Conservation (phyloP, 2,113 vertebrate genomes). For the Grallaria varia region DNA sequence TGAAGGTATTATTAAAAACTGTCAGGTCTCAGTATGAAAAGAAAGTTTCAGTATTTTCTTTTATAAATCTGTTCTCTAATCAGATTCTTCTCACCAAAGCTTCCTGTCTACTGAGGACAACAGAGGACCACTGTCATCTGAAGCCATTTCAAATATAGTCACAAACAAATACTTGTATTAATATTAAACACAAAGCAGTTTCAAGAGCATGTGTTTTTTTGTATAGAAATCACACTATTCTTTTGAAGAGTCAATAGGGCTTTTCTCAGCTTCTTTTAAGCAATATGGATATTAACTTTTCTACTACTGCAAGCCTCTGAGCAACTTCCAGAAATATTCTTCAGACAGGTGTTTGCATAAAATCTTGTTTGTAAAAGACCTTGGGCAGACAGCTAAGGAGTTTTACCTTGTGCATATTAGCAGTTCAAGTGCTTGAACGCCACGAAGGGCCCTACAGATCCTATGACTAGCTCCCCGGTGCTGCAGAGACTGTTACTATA, state of each 20-base stretch:
- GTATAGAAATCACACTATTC: neutral
- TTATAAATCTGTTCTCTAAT: neutral
- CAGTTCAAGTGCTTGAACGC: neutral
- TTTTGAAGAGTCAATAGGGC: conserved; percentile 32
- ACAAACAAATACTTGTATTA: conserved; percentile 51
- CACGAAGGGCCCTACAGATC: neutral
- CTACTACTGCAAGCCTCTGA: neutral
- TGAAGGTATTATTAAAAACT: neutral
- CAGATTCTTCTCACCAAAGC: neutral
- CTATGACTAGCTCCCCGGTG: neutral
- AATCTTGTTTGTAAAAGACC: conserved; percentile 21
- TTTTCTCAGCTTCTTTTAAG: conserved; percentile 40
- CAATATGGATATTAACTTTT: conserved; percentile 50
- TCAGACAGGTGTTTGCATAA: conserved; percentile 36
- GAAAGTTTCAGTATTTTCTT: conserved; percentile 20
- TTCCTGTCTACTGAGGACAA: conserved; percentile 10
- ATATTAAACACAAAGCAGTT: conserved; percentile 23
- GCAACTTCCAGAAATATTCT: conserved; percentile 34
- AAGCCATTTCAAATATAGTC: conserved; percentile 31
- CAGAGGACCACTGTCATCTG: conserved; percentile 23
- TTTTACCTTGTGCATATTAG: neutral
- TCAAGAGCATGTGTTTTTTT: conserved; percentile 6
- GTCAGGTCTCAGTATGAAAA: neutral
- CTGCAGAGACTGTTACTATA: neutral
- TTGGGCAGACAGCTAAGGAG: conserved; percentile 33